Base-by-base conservation (phyloP, 2,888 invertebrate species). In the Orchestes rusci region DNA sequence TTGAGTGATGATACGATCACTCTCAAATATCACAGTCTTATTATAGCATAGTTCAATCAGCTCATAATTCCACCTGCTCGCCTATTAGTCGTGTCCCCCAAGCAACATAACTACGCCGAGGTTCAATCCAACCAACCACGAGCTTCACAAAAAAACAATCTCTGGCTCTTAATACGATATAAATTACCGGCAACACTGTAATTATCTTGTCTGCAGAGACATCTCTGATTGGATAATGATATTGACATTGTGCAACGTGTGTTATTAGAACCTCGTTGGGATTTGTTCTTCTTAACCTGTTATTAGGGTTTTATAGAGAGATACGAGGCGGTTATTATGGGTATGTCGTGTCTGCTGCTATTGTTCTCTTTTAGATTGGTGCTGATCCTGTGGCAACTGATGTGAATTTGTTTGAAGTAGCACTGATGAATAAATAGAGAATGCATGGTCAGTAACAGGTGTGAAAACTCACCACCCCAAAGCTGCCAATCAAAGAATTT, bases 141-240 rank as follows among this genome's bases (percentile, higher is more conserved):
- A 33, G 15, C 37, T n/a, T 32, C n/a, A 16, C 4, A 41, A 40
- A 50, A 39, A 39, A 47, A 39, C 43, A 16, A 46, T 23, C 43
- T 43, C 18, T 3, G 58, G 59, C 65, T 27, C 43, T 47, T 68
- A 68, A 68, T 67, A 65, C 62, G 66, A 64, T 64, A 67, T 67
- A 67, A 68, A 68, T 68, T 67, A 66, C 63, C 61, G 61, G 50
- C 55, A 58, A 54, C 54, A 20, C 58, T 58, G 60, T 64, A 65
- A 68, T 67, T 67, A 67, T 64, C 61, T 62, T 66, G 67, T 67
- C 68, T 61, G 57, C 65, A 65, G 58, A 63, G 67, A 68, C 67
- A 68, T 67, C 63, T 65, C 63, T 66, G 67, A 68, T 67, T 67
- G 67, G 67, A 67, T 68, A 68, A 68, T 68, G 63, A 68, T 67